Conservation (phyloP, 2,113 vertebrate genomes). For the Sus scrofa region DNA sequence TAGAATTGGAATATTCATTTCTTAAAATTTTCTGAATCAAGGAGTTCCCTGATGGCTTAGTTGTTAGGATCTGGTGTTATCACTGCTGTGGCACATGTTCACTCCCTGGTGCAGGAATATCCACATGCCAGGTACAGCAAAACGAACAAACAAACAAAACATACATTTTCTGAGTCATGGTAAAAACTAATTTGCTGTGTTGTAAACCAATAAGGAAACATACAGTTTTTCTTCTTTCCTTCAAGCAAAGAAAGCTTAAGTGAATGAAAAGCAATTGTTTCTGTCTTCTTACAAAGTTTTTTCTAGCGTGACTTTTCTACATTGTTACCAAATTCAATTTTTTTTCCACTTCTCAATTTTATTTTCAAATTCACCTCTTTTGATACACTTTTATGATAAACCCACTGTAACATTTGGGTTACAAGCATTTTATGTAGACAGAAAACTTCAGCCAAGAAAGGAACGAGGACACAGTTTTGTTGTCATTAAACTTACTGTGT, state of each 20-base stretch:
- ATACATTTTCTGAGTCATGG: not conserved
- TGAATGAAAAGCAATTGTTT: slow-evolving; percentile 17
- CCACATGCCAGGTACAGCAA: no score
- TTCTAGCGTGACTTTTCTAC: not conserved
- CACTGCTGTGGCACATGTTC: no score
- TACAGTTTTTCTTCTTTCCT: not conserved
- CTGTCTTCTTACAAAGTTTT: not conserved
- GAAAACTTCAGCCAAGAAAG: slow-evolving; percentile 9
- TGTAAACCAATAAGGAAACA: not conserved
- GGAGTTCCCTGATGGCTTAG: no score
- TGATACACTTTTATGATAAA: not conserved
- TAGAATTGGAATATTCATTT: not conserved
- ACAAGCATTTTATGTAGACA: not conserved
- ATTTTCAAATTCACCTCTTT: slow-evolving; percentile 6
- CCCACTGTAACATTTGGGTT: not conserved
- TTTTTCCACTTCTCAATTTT: not conserved
- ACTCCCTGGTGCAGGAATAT: no score
- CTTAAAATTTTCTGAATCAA: not conserved
- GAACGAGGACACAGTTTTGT: not conserved
- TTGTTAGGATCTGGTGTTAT: no score
- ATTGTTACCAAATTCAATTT: not conserved
- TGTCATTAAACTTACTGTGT: not conserved
- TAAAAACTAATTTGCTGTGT: not conserved
- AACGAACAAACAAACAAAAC: no score
- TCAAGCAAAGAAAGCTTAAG: slow-evolving; percentile 13